Conservation (phyloP, 2,113 vertebrate genomes). For the Odontesthes bonariensis region DNA sequence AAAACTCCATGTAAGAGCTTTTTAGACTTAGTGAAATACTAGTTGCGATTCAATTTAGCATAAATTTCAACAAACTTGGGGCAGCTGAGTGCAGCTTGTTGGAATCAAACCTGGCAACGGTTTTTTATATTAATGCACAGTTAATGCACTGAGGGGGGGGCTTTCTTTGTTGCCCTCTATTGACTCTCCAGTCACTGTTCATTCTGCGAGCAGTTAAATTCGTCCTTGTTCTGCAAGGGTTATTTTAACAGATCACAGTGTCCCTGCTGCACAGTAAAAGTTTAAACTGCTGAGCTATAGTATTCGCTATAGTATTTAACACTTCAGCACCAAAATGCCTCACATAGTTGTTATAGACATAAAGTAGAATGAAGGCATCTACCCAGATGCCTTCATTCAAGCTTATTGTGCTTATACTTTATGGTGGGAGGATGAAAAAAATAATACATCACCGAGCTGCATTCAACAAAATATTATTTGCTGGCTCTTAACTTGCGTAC, state of each 20-base stretch:
- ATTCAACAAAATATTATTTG: neutral
- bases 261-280: neutral
- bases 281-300: no score
- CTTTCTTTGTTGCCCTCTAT: neutral
- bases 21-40: neutral
- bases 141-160: neutral
- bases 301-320: no score
- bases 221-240: neutral
- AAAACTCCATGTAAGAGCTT: neutral
- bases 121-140: neutral
- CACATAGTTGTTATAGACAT: no score
- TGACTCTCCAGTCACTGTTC: neutral
- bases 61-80: conserved; percentile 3
- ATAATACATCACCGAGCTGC: neutral
- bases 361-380: no score
- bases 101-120: neutral
- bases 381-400: no score
- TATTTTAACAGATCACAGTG: no score
- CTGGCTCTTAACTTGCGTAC: neutral
- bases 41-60: conserved; percentile 1
- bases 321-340: no score
- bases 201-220: neutral
- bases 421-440: no score
- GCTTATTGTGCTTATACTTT: no score
- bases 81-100: neutral